These are phyloP conservation scores for Hippasteria phrygiana DNA, from an alignment of 53 echinoderm and acorn worm genomes.

Conservation along the genomic window DNA sequence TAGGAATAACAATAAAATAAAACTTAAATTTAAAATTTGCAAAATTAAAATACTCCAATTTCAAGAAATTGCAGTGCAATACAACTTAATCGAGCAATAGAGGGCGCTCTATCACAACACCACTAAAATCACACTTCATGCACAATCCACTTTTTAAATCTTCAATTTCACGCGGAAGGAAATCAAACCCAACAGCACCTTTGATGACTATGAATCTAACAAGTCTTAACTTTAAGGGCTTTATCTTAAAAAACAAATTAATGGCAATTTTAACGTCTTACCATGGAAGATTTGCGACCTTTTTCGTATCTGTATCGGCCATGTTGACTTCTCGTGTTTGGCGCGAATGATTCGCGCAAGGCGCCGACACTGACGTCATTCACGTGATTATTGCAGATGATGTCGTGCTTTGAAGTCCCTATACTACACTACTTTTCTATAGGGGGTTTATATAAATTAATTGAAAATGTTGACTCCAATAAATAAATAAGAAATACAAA, in stretches of 20 bases:
- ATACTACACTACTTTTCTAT: neutral
- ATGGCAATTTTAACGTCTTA: slow-evolving; percentile 8
- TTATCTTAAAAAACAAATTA: neutral
- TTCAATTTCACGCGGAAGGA: neutral
- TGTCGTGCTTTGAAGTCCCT: slow-evolving; percentile 38
- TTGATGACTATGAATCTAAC: neutral
- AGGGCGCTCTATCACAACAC: slow-evolving; percentile 30
- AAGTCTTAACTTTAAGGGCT: neutral
- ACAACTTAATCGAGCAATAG: slow-evolving; percentile 1
- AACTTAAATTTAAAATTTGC: too few relatives aligned
- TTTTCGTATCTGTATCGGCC: slow-evolving; percentile 33
- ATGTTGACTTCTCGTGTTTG: slow-evolving; percentile 22
- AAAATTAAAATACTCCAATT: too few relatives aligned
- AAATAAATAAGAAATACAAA: too few relatives aligned
- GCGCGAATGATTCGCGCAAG: slow-evolving; percentile 40
- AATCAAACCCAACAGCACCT: neutral
- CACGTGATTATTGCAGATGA: slow-evolving; percentile 40
- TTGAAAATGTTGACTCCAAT: neutral
- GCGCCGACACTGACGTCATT: slow-evolving; percentile 49
- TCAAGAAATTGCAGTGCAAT: too few relatives aligned
- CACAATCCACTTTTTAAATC: too few relatives aligned
- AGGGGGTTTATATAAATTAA: neutral
- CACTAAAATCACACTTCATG: too few relatives aligned
- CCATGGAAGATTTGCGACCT: slow-evolving; percentile 57
- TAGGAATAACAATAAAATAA: too few relatives aligned